Evolutionary conservation across 2,797 vertebrate species (phyloP).

Genomic region (Erpetoichthys calabaricus): DNA sequence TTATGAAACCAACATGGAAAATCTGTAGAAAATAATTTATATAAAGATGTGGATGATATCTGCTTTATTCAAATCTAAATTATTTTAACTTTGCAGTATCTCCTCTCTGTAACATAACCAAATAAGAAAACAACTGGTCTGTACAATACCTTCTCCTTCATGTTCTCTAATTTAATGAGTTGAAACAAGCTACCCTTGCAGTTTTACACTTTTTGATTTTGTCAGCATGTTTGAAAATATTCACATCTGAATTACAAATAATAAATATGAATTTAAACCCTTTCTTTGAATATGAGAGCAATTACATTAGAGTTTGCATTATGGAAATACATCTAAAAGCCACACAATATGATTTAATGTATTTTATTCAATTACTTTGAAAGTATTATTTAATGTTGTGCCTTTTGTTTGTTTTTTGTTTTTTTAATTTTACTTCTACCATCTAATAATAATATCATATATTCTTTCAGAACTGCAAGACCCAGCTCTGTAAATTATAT

Average conservation of each 20-base stretch:
- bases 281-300: conserved; percentile 55
- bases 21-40: too few species aligned
- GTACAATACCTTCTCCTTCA: conserved; percentile 21
- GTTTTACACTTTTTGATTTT: conserved; percentile 56
- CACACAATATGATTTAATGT: conserved; percentile 55
- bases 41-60: too few species aligned
- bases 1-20: too few species aligned
- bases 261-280: conserved; percentile 66
- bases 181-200: conserved; percentile 44
- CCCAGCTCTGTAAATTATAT: too few species aligned
- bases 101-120: conserved; percentile 5
- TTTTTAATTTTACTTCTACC: too few species aligned
- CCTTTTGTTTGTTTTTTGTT: too few species aligned
- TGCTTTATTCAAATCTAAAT: too few species aligned
- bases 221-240: conserved; percentile 74
- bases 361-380: conserved; percentile 40
- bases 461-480: too few species aligned
- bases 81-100: too few species aligned
- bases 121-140: conserved; percentile 12
- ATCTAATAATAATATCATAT: too few species aligned
- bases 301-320: conserved; percentile 64
- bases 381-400: too few species aligned
- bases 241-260: conserved; percentile 84
- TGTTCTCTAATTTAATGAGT: conserved; percentile 50
- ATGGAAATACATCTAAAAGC: conserved; percentile 66